Percentiles rank a stretch among this genome's conserved stretches.
Evolutionary conservation across 2,888 invertebrate species (phyloP).

Genomic region (Ellobium chinense): DNA sequence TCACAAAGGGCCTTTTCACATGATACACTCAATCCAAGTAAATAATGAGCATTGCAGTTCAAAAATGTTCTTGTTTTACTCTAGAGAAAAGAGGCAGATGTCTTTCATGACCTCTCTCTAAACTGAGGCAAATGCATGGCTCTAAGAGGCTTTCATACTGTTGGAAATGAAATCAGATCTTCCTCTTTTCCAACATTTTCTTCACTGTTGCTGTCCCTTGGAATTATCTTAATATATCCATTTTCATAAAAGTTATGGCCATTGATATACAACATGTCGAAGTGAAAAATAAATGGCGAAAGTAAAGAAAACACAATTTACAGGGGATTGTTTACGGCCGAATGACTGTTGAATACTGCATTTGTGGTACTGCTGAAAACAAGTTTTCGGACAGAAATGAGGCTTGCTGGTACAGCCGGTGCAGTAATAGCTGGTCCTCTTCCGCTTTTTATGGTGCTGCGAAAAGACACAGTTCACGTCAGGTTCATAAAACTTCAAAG

Average conservation of each 20-base stretch:
- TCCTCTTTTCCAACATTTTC: no score
- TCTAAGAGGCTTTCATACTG: no score
- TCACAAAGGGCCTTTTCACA: background rate
- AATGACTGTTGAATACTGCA: background rate
- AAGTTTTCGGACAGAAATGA: background rate
- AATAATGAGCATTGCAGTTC: conserved; percentile 31
- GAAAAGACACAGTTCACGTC: background rate
- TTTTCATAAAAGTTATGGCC: background rate
- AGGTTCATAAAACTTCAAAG: background rate
- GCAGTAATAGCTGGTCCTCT: background rate
- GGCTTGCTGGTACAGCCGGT: background rate
- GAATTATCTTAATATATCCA: background rate
- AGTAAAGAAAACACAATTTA: background rate
- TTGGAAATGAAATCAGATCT: no score
- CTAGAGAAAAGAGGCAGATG: no score
- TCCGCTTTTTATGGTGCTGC: background rate
- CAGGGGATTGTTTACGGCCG: background rate
- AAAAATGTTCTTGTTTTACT: no score
- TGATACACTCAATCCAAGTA: conserved; percentile 7
- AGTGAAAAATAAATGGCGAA: background rate
- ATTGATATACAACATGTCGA: background rate
- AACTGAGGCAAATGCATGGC: no score
- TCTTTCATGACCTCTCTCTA: no score
- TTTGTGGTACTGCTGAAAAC: background rate
- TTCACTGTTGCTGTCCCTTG: no score